Evolutionary conservation across 2,113 vertebrate species (phyloP).

Genomic region (Paramormyrops kingsleyae): DNA sequence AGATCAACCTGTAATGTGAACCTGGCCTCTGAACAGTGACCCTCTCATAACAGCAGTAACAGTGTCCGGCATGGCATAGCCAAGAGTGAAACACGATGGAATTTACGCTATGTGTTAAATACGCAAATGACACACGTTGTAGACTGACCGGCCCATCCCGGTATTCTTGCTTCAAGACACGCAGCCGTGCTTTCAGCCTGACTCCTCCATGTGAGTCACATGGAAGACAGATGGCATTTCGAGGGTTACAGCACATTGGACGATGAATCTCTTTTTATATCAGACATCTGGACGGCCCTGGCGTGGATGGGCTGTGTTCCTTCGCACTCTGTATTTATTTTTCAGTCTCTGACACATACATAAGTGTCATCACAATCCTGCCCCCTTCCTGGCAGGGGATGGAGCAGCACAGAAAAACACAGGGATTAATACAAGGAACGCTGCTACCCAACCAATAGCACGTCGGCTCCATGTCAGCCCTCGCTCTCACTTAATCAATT

Average conservation of each 20-base stretch:
- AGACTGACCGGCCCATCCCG: neutral
- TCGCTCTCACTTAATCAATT: conserved; percentile 19
- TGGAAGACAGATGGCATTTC: neutral
- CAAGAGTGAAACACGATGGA: neutral
- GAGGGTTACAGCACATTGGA: neutral
- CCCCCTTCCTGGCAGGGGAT: neutral
- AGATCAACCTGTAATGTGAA: neutral
- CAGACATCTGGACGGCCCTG: neutral
- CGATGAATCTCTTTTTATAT: neutral
- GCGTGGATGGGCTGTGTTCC: neutral
- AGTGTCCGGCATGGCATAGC: neutral
- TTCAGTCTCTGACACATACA: conserved; percentile 12
- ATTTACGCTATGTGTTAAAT: neutral
- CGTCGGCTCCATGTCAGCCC: neutral
- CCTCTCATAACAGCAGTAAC: neutral
- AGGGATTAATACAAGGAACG: neutral
- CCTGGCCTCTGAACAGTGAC: neutral
- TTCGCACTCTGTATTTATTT: conserved; percentile 15
- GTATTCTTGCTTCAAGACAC: neutral
- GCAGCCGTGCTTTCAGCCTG: neutral
- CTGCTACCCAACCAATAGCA: neutral
- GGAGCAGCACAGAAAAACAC: neutral
- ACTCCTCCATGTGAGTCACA: neutral
- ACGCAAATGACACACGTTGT: neutral
- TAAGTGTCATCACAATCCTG: conserved; percentile 12